Base-by-base conservation (phyloP, 2,113 vertebrate species). In the Pipa parva region DNA sequence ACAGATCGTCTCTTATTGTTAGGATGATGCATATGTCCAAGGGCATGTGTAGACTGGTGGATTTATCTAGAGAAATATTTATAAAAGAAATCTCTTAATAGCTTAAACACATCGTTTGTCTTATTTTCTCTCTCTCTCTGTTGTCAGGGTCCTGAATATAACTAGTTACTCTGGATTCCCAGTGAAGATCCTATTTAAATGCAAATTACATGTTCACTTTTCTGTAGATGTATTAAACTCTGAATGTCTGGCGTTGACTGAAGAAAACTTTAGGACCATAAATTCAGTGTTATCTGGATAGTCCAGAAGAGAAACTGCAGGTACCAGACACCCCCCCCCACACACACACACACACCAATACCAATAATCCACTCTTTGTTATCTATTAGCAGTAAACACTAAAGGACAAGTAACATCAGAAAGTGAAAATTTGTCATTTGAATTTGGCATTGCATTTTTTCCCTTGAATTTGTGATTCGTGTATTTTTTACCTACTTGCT, bases 151-250 rank as follows among this genome's bases (percentile, higher is more conserved):
- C 31, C 48, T 21, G 29, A 49, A 52, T 59, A 42, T 57, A 37
- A 51, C 55, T 18, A 13, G 51, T 68, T 57, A 60, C 60, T 69
- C 50, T 42, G 57, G 56, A 67, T 67, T 67, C 45, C 52, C 21
- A 18, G 12, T 5, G 36, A 60, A 61, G 66, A 69, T 69, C 57
- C 57, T 60, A 69, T 69, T 60, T 69, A 69, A 69, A 69, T 69
- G 66, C 66, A 69, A 69, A 69, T 69, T 22, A 54, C 66, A 36
- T 25, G 51, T 59, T 58, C 36, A 48, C 56, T 33, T 26, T 37
- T 49, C 45, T 37, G 64, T 31, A 26, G 56, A 50, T 59, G 56
- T 45, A 51, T 59, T 59, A 68, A 51, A 68, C 59, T 31, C 55
- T 33, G 56, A 29, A 42, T 27, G 33, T 57, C 25, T 52, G 3